Evolutionary conservation across 2,113 vertebrate species (phyloP).

Genomic region (Probosciger aterrimus): DNA sequence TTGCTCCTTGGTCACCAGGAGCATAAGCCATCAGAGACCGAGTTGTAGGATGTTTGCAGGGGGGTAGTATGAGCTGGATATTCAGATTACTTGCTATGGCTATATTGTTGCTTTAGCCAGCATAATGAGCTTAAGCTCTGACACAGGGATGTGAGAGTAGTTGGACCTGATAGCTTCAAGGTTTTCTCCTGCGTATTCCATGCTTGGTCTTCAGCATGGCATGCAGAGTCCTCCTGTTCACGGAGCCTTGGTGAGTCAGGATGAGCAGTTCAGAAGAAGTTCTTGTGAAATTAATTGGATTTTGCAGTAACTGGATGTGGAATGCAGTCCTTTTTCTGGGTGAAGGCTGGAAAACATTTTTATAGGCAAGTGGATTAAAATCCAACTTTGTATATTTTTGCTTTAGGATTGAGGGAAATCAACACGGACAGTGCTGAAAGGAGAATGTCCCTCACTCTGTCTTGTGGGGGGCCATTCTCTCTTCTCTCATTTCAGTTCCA

Average conservation of each 20-base stretch:
- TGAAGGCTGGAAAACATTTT: background rate
- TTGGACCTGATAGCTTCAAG: background rate
- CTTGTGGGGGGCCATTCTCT: fast-evolving
- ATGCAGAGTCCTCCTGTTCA: background rate
- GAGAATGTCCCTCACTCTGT: background rate
- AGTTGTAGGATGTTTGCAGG: background rate
- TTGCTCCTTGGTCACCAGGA: background rate
- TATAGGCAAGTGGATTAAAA: background rate
- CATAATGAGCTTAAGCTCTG: background rate
- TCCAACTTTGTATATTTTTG: background rate
- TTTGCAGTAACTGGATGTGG: background rate
- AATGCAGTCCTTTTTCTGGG: background rate
- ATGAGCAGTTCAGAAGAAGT: background rate
- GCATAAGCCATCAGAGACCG: background rate
- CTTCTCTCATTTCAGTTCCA: background rate
- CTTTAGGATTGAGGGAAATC: background rate
- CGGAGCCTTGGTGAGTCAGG: background rate
- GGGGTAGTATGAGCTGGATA: background rate
- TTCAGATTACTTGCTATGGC: background rate
- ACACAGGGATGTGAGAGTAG: background rate
- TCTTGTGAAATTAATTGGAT: background rate
- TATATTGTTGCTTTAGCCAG: background rate
- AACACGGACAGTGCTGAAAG: background rate
- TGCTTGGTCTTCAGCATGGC: background rate
- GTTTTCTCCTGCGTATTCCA: background rate